Evolutionary conservation across 2,113 vertebrate species (phyloP).

Genomic region (Myiopsitta monachus): DNA sequence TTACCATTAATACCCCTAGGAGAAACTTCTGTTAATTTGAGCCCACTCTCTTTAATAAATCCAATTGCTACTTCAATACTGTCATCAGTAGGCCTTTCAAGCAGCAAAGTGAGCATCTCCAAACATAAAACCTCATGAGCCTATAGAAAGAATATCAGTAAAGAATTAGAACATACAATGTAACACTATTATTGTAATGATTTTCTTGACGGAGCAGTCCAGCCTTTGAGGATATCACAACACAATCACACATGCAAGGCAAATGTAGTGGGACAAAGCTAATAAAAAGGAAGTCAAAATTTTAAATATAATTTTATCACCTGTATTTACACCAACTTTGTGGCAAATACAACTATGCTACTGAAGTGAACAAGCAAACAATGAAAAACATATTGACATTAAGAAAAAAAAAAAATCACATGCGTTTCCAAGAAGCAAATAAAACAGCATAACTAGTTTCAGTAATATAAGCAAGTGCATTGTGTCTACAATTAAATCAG

Average conservation of each 20-base stretch:
- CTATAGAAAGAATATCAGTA: constrained; percentile 62
- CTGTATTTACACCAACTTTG: neutral
- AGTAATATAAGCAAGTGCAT: neutral
- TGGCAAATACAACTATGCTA: neutral
- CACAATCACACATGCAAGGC: neutral
- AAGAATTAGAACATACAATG: neutral
- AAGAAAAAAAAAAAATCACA: neutral
- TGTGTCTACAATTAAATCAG: neutral
- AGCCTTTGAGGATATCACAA: neutral
- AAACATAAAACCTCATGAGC: constrained; percentile 96
- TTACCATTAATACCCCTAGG: constrained; percentile 94
- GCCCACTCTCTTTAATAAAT: constrained; percentile 96
- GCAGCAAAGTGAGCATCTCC: constrained; percentile 95
- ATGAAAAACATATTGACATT: neutral
- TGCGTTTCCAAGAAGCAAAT: neutral
- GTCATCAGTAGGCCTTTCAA: constrained; percentile 96
- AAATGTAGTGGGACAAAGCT: neutral
- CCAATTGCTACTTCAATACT: constrained; percentile 96
- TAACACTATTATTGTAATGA: neutral
- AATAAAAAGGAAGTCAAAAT: neutral
- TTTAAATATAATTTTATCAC: neutral
- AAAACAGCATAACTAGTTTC: neutral
- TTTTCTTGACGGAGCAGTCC: neutral
- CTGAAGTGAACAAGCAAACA: neutral
- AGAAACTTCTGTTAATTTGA: constrained; percentile 95